These are phyloP conservation scores for Prunella strophiata DNA, from an alignment of 2,797 vertebrate genomes.

Conservation along the genomic window DNA sequence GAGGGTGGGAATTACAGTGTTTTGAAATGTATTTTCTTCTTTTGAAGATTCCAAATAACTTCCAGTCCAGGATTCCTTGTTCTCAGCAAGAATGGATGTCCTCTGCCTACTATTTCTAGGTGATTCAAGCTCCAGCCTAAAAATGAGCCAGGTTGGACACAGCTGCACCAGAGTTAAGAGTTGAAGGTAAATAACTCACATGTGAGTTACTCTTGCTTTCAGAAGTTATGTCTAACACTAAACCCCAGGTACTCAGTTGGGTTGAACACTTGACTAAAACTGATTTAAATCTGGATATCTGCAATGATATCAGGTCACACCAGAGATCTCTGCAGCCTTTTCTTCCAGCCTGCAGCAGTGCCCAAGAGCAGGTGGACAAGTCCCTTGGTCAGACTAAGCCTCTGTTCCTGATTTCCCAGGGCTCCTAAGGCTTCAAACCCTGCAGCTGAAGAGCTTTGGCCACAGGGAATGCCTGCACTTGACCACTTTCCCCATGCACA, in stretches of 20 bases:
- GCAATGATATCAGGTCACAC: neutral
- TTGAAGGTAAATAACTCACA: neutral
- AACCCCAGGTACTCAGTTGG: neutral
- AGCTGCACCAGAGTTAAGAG: neutral
- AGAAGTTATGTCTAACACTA: neutral
- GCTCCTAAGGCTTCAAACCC: neutral
- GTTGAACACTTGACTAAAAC: neutral
- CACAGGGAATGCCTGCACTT: neutral
- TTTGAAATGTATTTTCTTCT: neutral
- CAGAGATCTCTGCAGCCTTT: neutral
- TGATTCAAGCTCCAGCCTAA: neutral
- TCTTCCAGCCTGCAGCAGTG: neutral
- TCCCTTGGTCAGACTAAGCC: neutral
- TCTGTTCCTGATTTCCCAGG: neutral
- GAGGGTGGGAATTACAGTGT: accelerated
- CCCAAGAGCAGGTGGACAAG: neutral
- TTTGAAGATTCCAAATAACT: neutral
- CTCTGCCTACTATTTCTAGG: neutral
- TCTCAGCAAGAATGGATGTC: neutral
- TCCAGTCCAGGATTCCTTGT: neutral
- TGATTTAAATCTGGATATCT: neutral
- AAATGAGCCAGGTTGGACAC: neutral
- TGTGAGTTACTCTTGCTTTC: neutral
- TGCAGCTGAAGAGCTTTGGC: neutral
- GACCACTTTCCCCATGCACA: accelerated